Conservation (phyloP, 2,113 vertebrate species). For the Apodemus sylvaticus region DNA sequence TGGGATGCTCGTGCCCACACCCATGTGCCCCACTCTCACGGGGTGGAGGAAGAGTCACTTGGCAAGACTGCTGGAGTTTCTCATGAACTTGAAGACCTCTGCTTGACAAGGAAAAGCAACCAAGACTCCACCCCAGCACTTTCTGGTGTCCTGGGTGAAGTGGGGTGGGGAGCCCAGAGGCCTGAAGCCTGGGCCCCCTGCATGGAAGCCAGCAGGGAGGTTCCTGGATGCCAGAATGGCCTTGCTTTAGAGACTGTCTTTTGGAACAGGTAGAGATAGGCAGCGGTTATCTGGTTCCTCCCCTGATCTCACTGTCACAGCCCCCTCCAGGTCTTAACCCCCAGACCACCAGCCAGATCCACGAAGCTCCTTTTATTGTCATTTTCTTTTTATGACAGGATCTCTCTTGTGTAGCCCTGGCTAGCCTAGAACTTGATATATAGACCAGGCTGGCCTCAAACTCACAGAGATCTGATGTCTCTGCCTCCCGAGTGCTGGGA, state of each 20-base stretch:
- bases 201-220: too few species aligned
- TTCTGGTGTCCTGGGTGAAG: rapidly evolving
- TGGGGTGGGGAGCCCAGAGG: not conserved
- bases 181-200: rapidly evolving
- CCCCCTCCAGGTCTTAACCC: rapidly evolving
- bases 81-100: not conserved
- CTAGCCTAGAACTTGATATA: not conserved
- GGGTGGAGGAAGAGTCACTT: not conserved
- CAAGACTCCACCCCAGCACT: not conserved
- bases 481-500: not conserved
- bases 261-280: rapidly evolving
- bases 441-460: too few species aligned
- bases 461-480: not conserved
- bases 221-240: not conserved
- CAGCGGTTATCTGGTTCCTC: not conserved
- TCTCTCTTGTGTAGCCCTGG: not conserved
- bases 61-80: rapidly evolving
- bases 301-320: rapidly evolving
- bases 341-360: not conserved
- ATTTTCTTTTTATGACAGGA: too few species aligned
- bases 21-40: rapidly evolving
- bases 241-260: rapidly evolving
- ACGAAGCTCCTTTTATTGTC: not conserved
- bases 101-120: not conserved
- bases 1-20: rapidly evolving